Evolutionary conservation across 2,113 vertebrate genomes (phyloP).

Genomic region (Notarius lentiginosus): DNA sequence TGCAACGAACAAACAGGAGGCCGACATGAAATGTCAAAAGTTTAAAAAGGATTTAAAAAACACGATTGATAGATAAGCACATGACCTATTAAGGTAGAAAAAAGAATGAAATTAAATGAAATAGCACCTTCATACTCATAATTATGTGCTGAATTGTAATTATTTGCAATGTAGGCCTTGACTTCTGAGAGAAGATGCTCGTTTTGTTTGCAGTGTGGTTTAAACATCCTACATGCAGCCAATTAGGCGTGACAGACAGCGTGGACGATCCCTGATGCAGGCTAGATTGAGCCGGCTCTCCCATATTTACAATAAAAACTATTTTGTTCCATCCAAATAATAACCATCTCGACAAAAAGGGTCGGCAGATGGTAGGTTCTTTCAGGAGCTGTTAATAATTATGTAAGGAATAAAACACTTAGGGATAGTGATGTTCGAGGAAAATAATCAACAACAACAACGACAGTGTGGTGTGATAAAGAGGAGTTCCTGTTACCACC

Average conservation of each 20-base stretch:
- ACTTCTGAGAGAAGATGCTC: neutral
- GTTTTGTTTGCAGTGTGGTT: neutral
- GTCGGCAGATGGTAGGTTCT: neutral
- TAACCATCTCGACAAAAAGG: neutral
- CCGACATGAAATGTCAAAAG: neutral
- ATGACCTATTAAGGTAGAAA: neutral
- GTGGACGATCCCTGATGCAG: neutral
- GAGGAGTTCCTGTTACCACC: neutral
- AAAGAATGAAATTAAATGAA: neutral
- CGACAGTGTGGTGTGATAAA: neutral
- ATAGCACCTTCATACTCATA: neutral
- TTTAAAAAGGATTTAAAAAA: neutral
- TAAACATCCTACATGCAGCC: neutral
- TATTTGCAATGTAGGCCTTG: neutral
- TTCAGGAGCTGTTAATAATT: neutral
- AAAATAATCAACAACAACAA: neutral
- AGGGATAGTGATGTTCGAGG: neutral
- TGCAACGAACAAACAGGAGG: conserved; percentile 12
- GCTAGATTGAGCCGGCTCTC: neutral
- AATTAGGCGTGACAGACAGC: conserved; percentile 6
- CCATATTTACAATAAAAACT: neutral
- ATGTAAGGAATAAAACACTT: neutral
- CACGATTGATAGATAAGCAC: neutral
- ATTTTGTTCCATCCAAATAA: neutral
- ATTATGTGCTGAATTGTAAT: neutral